These are phyloP conservation scores for Charaxes varanes DNA, from an alignment of 1,140 invertebrate genomes.

Conservation along the genomic window DNA sequence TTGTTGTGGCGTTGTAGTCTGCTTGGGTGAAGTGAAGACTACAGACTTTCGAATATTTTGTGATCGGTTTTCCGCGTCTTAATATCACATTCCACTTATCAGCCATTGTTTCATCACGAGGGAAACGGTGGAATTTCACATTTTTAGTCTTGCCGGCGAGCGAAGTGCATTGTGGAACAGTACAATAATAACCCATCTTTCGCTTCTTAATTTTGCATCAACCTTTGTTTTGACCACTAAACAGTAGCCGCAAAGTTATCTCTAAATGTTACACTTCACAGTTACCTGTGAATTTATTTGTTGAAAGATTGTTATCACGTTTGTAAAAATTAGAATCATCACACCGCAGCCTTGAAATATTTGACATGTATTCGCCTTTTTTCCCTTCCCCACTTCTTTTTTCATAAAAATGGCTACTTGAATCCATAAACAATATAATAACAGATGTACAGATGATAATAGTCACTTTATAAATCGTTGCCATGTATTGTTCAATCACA, in stretches of 20 bases:
- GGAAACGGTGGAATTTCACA: conserved; percentile 67
- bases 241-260: conserved; percentile 19
- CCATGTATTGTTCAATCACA: no score
- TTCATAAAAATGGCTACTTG: conserved; percentile 53
- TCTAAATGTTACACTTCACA: conserved; percentile 24
- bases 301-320: conserved; percentile 58
- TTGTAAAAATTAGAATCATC: conserved; percentile 65
- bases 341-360: conserved; percentile 69
- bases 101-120: conserved; percentile 51
- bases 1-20: conserved; percentile 66
- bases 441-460: conserved; percentile 18
- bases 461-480: no score
- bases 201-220: conserved; percentile 20
- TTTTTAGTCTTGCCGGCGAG: conserved; percentile 70
- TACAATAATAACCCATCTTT: conserved; percentile 70
- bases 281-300: conserved; percentile 36
- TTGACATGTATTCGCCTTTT: conserved; percentile 68
- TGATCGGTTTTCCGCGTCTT: conserved; percentile 59
- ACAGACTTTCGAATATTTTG: conserved; percentile 67
- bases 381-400: conserved; percentile 62
- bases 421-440: conserved; percentile 28
- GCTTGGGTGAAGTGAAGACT: conserved; percentile 65
- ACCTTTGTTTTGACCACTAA: conserved; percentile 43
- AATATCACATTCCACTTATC: conserved; percentile 62
- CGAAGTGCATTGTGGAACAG: conserved; percentile 68